A percentile compares a stretch with the other conserved stretches of the same genome.
phyloP scores from a whole-genome alignment of 2,888 invertebrate genomes.

The Chrysodeixis includens region DNA sequence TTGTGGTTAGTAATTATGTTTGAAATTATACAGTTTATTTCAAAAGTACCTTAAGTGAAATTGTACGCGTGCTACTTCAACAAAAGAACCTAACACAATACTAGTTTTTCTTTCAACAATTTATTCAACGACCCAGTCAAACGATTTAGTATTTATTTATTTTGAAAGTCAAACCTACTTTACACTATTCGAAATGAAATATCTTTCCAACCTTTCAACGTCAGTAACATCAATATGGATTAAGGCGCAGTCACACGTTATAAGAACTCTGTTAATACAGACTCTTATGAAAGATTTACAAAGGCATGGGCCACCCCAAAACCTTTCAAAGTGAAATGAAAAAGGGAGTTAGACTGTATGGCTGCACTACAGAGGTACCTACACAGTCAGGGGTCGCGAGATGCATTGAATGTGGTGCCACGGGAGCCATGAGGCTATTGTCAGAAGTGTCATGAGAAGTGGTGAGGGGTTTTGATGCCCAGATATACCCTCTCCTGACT shows the following conservation, averaged over 20 bases:
- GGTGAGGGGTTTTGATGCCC: too few relatives aligned
- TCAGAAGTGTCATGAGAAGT: background rate
- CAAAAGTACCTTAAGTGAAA: background rate
- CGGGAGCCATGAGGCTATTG: background rate
- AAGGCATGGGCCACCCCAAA: background rate
- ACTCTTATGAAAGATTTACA: background rate
- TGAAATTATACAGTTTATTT: background rate
- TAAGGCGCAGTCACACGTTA: too few relatives aligned
- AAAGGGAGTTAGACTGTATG: background rate
- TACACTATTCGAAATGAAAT: background rate
- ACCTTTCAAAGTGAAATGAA: background rate
- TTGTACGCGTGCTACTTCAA: background rate
- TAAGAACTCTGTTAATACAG: background rate
- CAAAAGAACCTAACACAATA: background rate
- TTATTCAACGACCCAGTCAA: background rate
- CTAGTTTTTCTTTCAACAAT: background rate
- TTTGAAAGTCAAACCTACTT: too few relatives aligned
- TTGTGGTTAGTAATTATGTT: too few relatives aligned
- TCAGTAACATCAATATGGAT: too few relatives aligned
- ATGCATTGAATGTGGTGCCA: background rate
- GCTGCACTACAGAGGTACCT: background rate
- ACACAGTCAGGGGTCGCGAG: background rate
- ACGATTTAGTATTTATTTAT: background rate
- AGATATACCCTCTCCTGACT: too few relatives aligned
- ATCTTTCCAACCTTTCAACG: too few relatives aligned